Conservation (phyloP, 2,797 vertebrate genomes). For the Schizopygopsis malacanthus region DNA sequence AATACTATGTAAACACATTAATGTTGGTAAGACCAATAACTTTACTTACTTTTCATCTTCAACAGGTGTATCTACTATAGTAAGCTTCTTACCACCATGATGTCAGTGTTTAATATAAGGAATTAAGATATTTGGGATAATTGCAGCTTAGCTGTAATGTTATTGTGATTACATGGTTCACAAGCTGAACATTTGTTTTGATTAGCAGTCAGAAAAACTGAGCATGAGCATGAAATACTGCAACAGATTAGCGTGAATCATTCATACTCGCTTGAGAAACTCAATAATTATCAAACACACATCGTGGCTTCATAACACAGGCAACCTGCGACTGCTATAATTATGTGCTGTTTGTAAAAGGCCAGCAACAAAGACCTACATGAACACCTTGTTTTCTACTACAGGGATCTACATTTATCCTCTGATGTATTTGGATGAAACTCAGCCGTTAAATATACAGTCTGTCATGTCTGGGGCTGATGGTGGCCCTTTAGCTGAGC, state of each 20-base stretch:
- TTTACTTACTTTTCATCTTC: background rate
- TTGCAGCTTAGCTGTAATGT: background rate
- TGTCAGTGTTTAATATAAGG: background rate
- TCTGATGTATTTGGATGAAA: background rate
- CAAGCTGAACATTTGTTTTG: background rate
- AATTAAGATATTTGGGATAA: background rate
- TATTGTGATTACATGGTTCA: slow-evolving; percentile 10
- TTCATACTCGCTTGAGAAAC: background rate
- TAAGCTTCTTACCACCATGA: background rate
- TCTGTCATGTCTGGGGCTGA: background rate
- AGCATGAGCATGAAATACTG: background rate
- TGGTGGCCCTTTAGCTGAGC: background rate
- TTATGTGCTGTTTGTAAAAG: background rate
- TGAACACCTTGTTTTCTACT: slow-evolving; percentile 10
- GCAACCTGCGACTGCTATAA: background rate
- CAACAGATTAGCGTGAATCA: background rate
- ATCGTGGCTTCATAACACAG: background rate
- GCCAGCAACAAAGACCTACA: slow-evolving; percentile 4
- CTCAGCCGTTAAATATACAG: background rate
- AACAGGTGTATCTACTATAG: slow-evolving; percentile 9
- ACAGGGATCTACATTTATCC: background rate
- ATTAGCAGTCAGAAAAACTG: background rate
- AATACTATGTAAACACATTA: slow-evolving; percentile 1
- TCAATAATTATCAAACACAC: background rate
- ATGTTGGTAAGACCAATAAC: background rate